Evolutionary conservation across 2,113 vertebrate genomes (phyloP).

Genomic region (Poecile atricapillus): DNA sequence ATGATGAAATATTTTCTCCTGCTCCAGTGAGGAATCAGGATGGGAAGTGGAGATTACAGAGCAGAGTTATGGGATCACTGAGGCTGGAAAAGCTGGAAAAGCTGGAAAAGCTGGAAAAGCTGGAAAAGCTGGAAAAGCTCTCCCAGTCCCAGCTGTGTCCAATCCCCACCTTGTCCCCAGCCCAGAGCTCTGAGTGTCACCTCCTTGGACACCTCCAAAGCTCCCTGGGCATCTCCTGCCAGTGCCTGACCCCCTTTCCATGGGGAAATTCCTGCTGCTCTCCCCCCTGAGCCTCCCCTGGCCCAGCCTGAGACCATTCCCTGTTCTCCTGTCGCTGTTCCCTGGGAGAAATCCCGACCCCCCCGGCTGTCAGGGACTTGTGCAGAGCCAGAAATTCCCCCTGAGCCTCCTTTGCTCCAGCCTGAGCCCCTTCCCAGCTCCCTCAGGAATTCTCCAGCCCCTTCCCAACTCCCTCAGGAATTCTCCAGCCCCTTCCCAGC

Average conservation of each 20-base stretch:
- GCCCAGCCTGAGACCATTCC: background rate
- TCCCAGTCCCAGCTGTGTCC: background rate
- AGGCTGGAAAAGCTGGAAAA: background rate
- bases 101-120: background rate
- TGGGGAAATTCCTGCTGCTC: no score
- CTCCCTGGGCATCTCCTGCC: no score
- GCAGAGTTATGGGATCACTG: accelerated
- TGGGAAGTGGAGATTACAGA: background rate
- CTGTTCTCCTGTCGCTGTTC: background rate
- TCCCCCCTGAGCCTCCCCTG: background rate
- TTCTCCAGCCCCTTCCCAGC: no score
- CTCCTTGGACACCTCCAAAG: background rate
- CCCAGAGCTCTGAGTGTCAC: background rate
- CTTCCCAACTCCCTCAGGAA: no score
- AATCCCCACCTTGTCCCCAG: background rate
- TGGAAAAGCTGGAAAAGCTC: no score
- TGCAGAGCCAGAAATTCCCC: background rate
- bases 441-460: no score
- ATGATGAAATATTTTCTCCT: background rate
- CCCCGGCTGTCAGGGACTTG: no score
- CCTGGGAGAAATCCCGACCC: background rate
- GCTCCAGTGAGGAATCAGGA: background rate
- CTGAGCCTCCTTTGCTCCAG: background rate
- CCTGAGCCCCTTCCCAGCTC: background rate
- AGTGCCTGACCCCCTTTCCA: background rate